A percentile compares a stretch with the other conserved stretches of the same genome.
These are phyloP conservation scores for Drosophila pandora DNA, from an alignment of 1,140 invertebrate genomes.

Conservation along the genomic window DNA sequence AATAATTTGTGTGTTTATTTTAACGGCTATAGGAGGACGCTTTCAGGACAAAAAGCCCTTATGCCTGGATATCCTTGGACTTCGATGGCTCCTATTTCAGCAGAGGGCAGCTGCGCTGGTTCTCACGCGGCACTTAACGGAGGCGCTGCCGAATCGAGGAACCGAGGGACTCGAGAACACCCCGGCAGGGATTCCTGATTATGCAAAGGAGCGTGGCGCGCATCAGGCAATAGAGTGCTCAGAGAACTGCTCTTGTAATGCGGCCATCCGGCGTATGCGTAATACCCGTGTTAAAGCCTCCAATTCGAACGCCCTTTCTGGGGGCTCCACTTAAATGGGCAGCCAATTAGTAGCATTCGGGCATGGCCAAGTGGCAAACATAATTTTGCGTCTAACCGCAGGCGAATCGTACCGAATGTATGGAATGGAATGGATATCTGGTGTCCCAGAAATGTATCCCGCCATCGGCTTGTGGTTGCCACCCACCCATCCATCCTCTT, in stretches of 20 bases:
- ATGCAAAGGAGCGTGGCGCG: slow-evolving; percentile 72
- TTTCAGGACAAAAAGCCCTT: slow-evolving; percentile 8
- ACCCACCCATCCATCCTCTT: slow-evolving; percentile 13
- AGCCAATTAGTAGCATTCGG: slow-evolving; percentile 63
- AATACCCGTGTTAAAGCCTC: slow-evolving; percentile 61
- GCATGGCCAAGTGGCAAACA: slow-evolving; percentile 45
- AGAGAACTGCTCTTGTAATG: slow-evolving; percentile 41
- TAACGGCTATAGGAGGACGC: slow-evolving; percentile 64
- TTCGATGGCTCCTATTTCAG: slow-evolving; percentile 29
- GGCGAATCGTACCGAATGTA: slow-evolving; percentile 32
- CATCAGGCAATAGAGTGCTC: slow-evolving; percentile 56
- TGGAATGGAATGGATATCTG: slow-evolving; percentile 31
- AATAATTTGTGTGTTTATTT: slow-evolving; percentile 82
- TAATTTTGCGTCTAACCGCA: slow-evolving; percentile 69
- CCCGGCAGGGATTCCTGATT: slow-evolving; percentile 57
- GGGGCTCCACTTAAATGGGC: slow-evolving; percentile 30
- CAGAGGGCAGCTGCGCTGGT: slow-evolving; percentile 45
- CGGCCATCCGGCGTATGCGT: slow-evolving; percentile 59
- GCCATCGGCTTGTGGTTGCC: slow-evolving; percentile 46
- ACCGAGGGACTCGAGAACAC: slow-evolving; percentile 19
- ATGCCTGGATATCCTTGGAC: slow-evolving; percentile 12
- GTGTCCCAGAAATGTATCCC: slow-evolving; percentile 33
- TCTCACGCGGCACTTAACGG: slow-evolving; percentile 74
- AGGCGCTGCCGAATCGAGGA: slow-evolving; percentile 6
- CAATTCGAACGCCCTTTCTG: slow-evolving; percentile 21